Conservation (phyloP, 2,797 vertebrate species). For the Periophthalmus magnuspinnatus region DNA sequence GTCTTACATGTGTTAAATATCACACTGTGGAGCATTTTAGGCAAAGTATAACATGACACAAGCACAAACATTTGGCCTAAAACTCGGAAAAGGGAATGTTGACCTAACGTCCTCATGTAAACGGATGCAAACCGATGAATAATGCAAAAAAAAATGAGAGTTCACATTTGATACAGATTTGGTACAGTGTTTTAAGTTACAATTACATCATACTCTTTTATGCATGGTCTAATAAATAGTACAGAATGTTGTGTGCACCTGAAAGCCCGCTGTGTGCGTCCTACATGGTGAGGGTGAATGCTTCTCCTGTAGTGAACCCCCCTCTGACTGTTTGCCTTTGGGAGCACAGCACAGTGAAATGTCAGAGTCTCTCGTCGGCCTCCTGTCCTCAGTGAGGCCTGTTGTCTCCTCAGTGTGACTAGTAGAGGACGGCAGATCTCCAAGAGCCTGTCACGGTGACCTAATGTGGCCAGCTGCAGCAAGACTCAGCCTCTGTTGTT, state of each 20-base stretch:
- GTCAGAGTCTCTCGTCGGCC: constrained; percentile 64
- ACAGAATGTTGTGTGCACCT: not conserved
- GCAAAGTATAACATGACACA: too few relatives aligned
- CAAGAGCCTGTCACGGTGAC: constrained; percentile 81
- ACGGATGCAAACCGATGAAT: not conserved
- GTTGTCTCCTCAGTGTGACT: constrained; percentile 61
- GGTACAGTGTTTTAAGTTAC: not conserved
- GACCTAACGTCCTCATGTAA: too few relatives aligned
- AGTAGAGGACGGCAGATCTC: constrained; percentile 60
- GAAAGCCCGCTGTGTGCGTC: constrained; percentile 4
- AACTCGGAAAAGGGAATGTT: too few relatives aligned
- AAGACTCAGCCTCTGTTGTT: constrained; percentile 83
- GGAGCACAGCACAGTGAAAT: constrained; percentile 64
- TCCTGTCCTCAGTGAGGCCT: constrained; percentile 73
- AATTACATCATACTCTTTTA: not conserved
- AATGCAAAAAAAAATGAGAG: not conserved
- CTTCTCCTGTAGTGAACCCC: constrained; percentile 24
- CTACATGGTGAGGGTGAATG: not conserved
- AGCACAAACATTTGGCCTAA: too few relatives aligned
- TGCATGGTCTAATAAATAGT: not conserved
- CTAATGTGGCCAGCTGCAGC: constrained; percentile 87
- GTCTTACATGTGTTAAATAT: too few relatives aligned
- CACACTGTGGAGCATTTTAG: too few relatives aligned
- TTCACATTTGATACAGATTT: not conserved
- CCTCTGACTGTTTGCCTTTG: constrained; percentile 72